Evolutionary conservation across 2,113 vertebrate genomes (phyloP), one percentile per base, ranked within the genome.

Genomic region (Entelurus aequoreus): DNA sequence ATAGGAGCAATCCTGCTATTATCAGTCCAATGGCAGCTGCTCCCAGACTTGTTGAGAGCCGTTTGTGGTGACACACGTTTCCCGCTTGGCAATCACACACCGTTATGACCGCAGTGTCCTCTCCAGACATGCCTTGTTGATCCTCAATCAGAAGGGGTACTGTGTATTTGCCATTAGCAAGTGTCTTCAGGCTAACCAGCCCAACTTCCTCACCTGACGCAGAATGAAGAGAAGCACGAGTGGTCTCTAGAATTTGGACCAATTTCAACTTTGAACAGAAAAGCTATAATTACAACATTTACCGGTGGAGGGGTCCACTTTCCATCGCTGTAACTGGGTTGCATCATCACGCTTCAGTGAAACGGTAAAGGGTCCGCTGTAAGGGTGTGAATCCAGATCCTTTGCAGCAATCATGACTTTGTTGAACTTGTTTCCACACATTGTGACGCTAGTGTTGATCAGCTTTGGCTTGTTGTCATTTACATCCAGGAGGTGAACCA

Each of bases 71-170:
- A 61, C 92, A 93, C 0, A n/a, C 58, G 0, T 52, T 2, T 1
- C 54, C 59, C 3, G 61, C 1, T 0, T 37, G 57, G 47, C 93
- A 95, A 54, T 80, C 66, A 51, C 93, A 94, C 58, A 94, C 48
- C 2, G 46, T 60, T 35, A 93, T 62, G 0, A 66, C 6, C 5
- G 92, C 16, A 0, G 36, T 77, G 3, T 89, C 75, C 19, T 38
- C 19, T 36, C 16, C 66, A 1, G 0, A 48, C 10, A 65, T 1
- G 4, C 86, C 87, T 72, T 92, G 93, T 9, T 86, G 86, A 60
- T 95, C 94, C 36, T 66, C 56, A 28, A 93, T 85, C 15, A 61
- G 15, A 51, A 94, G 8, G 0, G 88, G 90, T 54, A 94, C 72
- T 0, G 65, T 68, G 74, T 92, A 92, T 47, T 84, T 87, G 4